These are phyloP conservation scores for Agrilus biguttatus DNA, from an alignment of 2,888 invertebrate genomes.

Conservation along the genomic window DNA sequence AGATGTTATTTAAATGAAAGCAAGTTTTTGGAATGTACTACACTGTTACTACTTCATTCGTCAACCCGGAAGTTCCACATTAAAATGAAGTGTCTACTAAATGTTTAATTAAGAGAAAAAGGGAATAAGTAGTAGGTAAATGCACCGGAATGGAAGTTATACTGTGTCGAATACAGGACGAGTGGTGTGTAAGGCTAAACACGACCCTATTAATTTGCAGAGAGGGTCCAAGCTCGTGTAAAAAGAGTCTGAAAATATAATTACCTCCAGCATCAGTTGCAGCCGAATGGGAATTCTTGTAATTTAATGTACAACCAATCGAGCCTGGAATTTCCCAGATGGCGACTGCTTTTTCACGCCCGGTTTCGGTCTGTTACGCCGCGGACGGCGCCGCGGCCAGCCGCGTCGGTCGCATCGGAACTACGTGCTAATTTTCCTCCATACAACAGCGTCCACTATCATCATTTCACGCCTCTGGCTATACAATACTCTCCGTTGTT, in stretches of 20 bases:
- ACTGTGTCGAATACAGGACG: too few species aligned
- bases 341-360: conserved; percentile 10
- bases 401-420: background rate
- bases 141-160: too few species aligned
- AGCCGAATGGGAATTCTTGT: conserved; percentile 11
- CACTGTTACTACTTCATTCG: too few species aligned
- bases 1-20: too few species aligned
- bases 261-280: conserved; percentile 12
- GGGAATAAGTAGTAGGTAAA: too few species aligned
- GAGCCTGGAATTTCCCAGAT: conserved; percentile 10
- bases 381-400: too few species aligned
- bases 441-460: conserved; percentile 5
- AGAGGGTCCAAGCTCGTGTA: conserved; percentile 13
- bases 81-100: too few species aligned
- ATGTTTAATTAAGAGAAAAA: too few species aligned
- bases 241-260: conserved; percentile 17
- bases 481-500: too few species aligned
- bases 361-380: background rate
- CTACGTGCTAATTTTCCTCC: conserved; percentile 9
- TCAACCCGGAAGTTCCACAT: too few species aligned
- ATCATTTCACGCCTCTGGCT: too few species aligned
- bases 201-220: conserved; percentile 16
- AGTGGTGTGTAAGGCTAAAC: conserved; percentile 6
- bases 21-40: too few species aligned
- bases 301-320: conserved; percentile 12